Evolutionary conservation across 2,113 vertebrate species (phyloP).

Genomic region (Cyanistes caeruleus): DNA sequence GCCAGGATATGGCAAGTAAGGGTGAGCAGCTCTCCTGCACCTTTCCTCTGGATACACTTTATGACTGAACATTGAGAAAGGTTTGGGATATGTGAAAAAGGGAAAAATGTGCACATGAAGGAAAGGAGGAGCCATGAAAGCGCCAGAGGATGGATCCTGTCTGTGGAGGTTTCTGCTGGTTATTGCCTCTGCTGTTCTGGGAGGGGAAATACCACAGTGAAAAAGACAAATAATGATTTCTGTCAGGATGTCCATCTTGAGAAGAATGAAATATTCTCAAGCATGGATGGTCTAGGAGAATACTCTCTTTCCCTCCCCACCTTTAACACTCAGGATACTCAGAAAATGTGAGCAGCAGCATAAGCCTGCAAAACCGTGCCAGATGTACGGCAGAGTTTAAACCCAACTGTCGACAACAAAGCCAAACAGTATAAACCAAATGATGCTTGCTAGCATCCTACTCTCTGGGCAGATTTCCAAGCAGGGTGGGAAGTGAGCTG

Average conservation of each 20-base stretch:
- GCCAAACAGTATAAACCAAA: background rate
- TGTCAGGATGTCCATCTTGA: background rate
- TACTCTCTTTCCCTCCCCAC: background rate
- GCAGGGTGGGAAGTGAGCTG: background rate
- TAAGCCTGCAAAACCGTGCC: background rate
- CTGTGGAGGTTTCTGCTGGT: rapidly evolving
- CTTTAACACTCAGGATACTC: background rate
- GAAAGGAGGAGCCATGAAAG: background rate
- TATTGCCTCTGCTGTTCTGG: background rate
- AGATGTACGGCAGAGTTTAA: background rate
- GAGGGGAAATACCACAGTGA: background rate
- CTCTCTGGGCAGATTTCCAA: background rate
- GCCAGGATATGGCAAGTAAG: background rate
- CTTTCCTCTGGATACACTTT: background rate
- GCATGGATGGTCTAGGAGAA: background rate
- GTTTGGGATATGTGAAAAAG: background rate
- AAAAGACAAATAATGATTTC: background rate
- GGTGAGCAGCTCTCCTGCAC: background rate
- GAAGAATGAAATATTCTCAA: background rate
- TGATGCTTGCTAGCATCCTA: background rate
- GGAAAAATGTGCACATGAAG: background rate
- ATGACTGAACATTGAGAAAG: background rate
- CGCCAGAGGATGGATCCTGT: background rate
- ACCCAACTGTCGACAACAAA: background rate
- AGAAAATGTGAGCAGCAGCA: background rate